Percentiles rank a stretch among this genome's conserved stretches.
Conservation (phyloP, 2,113 vertebrate genomes). For the Pedetes capensis region DNA sequence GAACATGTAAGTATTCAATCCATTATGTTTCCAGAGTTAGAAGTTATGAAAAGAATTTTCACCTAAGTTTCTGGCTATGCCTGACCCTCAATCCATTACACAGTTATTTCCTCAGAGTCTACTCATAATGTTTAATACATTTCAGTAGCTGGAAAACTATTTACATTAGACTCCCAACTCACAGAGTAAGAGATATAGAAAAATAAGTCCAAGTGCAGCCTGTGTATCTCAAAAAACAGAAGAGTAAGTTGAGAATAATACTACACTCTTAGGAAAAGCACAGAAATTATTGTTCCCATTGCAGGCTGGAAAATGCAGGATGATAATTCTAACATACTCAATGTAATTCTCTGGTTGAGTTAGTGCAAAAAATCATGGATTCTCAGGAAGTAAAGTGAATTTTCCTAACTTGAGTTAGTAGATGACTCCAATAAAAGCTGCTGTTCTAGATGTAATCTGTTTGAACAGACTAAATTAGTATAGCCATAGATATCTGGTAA, state of each 20-base stretch:
- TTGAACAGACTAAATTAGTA: conserved; percentile 17
- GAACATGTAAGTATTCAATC: not conserved
- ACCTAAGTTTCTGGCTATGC: not conserved
- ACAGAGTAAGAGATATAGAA: not conserved
- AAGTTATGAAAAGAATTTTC: not conserved
- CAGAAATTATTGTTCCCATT: not conserved
- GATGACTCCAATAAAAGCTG: conserved; percentile 6
- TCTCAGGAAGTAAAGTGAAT: not conserved
- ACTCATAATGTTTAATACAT: not conserved
- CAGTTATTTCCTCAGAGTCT: conserved; percentile 26
- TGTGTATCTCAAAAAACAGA: not conserved
- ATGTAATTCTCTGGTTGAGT: conserved; percentile 10
- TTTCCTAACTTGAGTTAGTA: not conserved
- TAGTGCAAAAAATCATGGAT: not conserved
- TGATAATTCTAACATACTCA: not conserved
- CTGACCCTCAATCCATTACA: not conserved
- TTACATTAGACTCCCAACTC: not conserved
- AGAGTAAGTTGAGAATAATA: not conserved
- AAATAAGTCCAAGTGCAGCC: not conserved
- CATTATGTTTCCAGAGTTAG: not conserved
- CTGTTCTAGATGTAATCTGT: not conserved
- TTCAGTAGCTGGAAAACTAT: conserved; percentile 26
- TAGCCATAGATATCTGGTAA: not conserved
- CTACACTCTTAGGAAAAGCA: not conserved
- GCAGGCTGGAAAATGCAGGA: not conserved